Evolutionary conservation across 2,113 vertebrate genomes (phyloP), one percentile per base, ranked within the genome.

Genomic region (Amphiprion ocellaris): DNA sequence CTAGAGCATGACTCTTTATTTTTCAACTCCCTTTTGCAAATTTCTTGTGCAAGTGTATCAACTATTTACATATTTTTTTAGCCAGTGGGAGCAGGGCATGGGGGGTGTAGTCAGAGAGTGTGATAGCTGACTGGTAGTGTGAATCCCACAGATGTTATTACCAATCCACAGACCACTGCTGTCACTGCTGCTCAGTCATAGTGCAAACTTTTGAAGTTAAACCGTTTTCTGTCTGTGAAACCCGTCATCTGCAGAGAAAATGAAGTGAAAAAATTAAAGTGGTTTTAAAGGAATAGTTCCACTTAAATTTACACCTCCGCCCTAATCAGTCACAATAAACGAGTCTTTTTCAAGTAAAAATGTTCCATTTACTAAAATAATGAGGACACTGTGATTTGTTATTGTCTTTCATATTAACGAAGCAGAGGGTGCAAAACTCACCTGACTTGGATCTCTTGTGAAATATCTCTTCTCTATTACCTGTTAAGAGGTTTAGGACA

Each of bases 401-500:
- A 2, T 37, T 37, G 1, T 37, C 37, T 0, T 21, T 26, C 3
- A 9, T 67, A 55, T 11, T 24, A 10, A 21, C 15, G 6, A 74
- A 67, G 54, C 2, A 21, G 1, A 41, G 4, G 54, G 60, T 60
- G 4, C 10, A 21, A 47, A 49, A 73, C 95, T 84, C 83, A 99
- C 98, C 95, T 98, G 97, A 91, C 91, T 96, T 69, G 95, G 86
- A 69, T 99, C 98, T 93, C 95, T 96, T 81, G 95, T 95, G 84
- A 97, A 96, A 86, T 99, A 99, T 93, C 97, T 97, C 90, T 98
- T 99, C 86, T 99, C 98, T 92, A 99, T 97, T 19, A 99, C 97
- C 98, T 99, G 78, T 76, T 4, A 24, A 55, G 11, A 67, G 15
- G 1, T 2, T 39, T 17, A 3, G 41, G n/a, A 8, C 9, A 14